Percentiles rank a stretch among this genome's conserved stretches.
Evolutionary conservation across 2,113 vertebrate genomes (phyloP).

Genomic region (Verasper variegatus): DNA sequence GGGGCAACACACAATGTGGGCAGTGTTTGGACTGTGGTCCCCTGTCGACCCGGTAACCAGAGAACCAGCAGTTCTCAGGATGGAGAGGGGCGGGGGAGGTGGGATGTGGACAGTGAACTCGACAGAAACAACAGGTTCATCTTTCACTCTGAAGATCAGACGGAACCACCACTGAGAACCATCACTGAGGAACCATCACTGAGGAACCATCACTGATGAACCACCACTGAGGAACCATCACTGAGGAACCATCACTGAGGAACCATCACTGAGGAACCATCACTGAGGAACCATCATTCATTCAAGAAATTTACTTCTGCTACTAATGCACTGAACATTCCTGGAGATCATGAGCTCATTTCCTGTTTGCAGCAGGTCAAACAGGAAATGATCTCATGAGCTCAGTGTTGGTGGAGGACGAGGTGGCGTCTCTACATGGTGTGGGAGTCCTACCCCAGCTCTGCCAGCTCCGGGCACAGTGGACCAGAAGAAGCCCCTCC

Average conservation of each 20-base stretch:
- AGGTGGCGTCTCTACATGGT: no score
- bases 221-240: no score
- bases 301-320: no score
- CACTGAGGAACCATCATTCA: no score
- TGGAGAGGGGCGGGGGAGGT: neutral
- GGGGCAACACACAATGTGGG: constrained; percentile 60
- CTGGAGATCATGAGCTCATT: no score
- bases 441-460: constrained; percentile 80
- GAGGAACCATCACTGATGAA: no score
- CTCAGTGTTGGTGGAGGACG: no score
- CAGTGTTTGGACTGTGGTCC: constrained; percentile 64
- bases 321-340: no score
- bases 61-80: constrained; percentile 49
- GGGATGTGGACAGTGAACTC: constrained; percentile 8
- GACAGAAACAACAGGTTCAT: constrained; percentile 4
- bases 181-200: neutral
- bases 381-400: no score
- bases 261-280: no score
- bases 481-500: constrained; percentile 99
- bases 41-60: constrained; percentile 65
- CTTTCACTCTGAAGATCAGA: neutral
- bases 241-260: no score
- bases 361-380: no score
- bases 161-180: neutral
- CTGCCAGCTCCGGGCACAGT: constrained; percentile 92